Evolutionary conservation across 2,113 vertebrate genomes (phyloP).

Genomic region (Enhydra lutris): DNA sequence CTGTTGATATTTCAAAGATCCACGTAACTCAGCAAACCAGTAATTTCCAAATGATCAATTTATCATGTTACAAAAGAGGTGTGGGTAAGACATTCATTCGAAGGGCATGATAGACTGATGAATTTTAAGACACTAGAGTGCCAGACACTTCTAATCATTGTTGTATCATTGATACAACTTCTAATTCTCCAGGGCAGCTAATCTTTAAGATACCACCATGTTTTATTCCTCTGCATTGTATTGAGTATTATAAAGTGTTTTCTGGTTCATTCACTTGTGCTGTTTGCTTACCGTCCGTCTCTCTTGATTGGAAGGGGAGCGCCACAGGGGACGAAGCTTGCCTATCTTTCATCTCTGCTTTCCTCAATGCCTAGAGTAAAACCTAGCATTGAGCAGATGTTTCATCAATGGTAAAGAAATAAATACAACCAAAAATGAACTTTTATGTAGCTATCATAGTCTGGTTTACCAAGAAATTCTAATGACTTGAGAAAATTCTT

Average conservation of each 20-base stretch:
- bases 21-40: neutral
- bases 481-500: neutral
- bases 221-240: neutral
- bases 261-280: neutral
- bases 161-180: rapidly evolving
- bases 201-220: neutral
- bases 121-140: neutral
- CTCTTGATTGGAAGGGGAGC: neutral
- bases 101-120: rapidly evolving
- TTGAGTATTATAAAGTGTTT: neutral
- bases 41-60: neutral
- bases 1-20: neutral
- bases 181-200: neutral
- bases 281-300: neutral
- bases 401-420: neutral
- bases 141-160: too few relatives aligned
- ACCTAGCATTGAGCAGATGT: neutral
- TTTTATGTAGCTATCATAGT: neutral
- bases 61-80: neutral
- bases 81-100: neutral
- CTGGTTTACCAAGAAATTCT: neutral
- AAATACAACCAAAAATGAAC: neutral
- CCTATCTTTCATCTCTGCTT: neutral
- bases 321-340: neutral
- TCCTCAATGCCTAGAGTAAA: neutral